Base-by-base conservation (phyloP, 1,140 invertebrate genomes). In the Drosophila bocki region DNA sequence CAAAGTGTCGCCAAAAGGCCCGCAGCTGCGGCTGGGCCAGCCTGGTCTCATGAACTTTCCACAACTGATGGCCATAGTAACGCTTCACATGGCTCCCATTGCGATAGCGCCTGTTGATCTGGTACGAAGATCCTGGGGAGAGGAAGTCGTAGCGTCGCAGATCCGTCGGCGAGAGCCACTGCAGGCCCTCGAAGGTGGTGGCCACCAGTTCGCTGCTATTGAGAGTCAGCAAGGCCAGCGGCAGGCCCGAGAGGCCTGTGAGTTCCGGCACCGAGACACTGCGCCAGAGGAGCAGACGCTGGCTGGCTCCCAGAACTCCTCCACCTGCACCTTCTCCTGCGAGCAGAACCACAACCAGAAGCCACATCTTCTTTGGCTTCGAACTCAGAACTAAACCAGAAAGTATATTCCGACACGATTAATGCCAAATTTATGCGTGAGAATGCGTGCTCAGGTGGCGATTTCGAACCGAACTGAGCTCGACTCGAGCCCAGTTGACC, bases 51-150 rank as follows among this genome's bases (percentile, higher is more conserved):
- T 92, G 91, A 48, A 92, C 22, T 57, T 92, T 92, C 91, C 91
- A 92, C 60, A 92, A 58, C 74, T 92, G 91, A 45, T 63, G 48
- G 13, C 85, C 85, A 41, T 86, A 78, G 50, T 92, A 92, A 1
- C 91, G 82, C 7, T 69, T 53, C 47, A 92, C 91, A 6, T 78
- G 68, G 13, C 78, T 65, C 35, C 57, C 64, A 13, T 75, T 92
- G 3, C 91, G 82, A 60, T 84, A 92, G 13, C 87, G 87, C 44
- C 85, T 64, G 80, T 92, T 92, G 45, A 92, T 92, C 61, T 92
- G 91, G 53, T 82, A 92, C 3, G 87, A 83, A 0, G 91, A 92
- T 7, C 78, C 67, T 3, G 91, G 68, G 19, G 91, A 92, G 0
- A 92, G 35, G 17, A 92, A 77, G 35, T 92, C 79, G 5, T 78